A percentile compares a stretch with the other conserved stretches of the same genome.
These are phyloP conservation scores for Rhinophrynus dorsalis DNA, from an alignment of 2,797 vertebrate genomes.

Conservation along the genomic window DNA sequence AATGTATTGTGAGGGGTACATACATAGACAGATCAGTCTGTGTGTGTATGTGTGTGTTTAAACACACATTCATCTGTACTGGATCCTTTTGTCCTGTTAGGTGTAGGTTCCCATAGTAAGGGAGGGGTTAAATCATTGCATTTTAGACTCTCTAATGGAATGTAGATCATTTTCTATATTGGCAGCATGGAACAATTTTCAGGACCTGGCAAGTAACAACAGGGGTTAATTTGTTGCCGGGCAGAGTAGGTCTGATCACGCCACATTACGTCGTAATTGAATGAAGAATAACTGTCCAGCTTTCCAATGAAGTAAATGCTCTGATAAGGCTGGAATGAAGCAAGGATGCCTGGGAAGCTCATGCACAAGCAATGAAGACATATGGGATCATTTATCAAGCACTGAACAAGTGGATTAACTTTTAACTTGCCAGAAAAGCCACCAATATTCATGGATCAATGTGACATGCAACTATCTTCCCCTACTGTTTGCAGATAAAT, in stretches of 20 bases:
- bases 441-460: too few species aligned
- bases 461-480: too few species aligned
- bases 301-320: constrained; percentile 33
- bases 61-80: too few species aligned
- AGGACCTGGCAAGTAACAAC: neutral
- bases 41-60: too few species aligned
- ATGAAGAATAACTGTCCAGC: constrained; percentile 41
- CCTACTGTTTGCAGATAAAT: too few species aligned
- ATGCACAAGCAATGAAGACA: constrained; percentile 34
- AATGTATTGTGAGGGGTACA: too few species aligned
- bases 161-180: neutral
- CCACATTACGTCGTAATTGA: constrained; percentile 38
- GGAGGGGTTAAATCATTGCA: neutral
- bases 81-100: neutral
- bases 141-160: neutral
- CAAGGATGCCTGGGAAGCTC: constrained; percentile 10
- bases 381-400: too few species aligned
- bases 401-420: constrained; percentile 9
- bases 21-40: too few species aligned
- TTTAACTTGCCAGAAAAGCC: too few species aligned
- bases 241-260: constrained; percentile 32
- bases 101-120: neutral
- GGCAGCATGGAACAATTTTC: neutral
- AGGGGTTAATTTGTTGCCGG: constrained; percentile 35
- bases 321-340: constrained; percentile 18